Percentiles rank a stretch among this genome's conserved stretches.
phyloP scores from a whole-genome alignment of 2,797 vertebrate genomes.

The Microchirus variegatus region DNA sequence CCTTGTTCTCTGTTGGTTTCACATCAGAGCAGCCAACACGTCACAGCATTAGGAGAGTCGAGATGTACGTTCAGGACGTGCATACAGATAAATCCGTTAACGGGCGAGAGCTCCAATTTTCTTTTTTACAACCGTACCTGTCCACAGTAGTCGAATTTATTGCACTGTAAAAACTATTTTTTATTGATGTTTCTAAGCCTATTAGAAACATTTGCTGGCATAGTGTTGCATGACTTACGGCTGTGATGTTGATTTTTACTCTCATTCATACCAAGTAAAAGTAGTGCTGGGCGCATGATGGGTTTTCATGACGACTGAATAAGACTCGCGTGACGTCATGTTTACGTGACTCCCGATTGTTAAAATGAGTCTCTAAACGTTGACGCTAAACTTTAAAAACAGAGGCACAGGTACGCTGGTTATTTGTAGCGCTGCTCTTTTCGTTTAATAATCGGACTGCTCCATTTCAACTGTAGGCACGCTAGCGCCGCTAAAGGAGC shows the following conservation, averaged over 20 bases:
- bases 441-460: no score
- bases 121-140: constrained; percentile 17
- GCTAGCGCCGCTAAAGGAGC: no score
- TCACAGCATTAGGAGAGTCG: constrained; percentile 3
- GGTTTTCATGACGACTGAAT: no score
- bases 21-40: constrained; percentile 13
- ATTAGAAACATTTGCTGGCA: neutral
- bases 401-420: no score
- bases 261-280: no score
- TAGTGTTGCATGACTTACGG: neutral
- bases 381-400: no score
- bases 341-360: no score
- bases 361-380: no score
- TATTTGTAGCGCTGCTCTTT: no score
- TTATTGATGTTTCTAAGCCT: neutral
- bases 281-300: no score
- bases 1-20: constrained; percentile 36
- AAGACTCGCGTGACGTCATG: no score
- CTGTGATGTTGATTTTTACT: neutral
- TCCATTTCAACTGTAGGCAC: no score
- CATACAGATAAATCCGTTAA: constrained; percentile 11
- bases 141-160: neutral
- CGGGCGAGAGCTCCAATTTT: neutral
- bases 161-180: constrained; percentile 5
- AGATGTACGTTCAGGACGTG: constrained; percentile 23